A percentile compares a stretch with the other conserved stretches of the same genome.
These are phyloP conservation scores for Sebastes taczanowskii DNA, from an alignment of 2,797 vertebrate genomes.

Conservation along the genomic window DNA sequence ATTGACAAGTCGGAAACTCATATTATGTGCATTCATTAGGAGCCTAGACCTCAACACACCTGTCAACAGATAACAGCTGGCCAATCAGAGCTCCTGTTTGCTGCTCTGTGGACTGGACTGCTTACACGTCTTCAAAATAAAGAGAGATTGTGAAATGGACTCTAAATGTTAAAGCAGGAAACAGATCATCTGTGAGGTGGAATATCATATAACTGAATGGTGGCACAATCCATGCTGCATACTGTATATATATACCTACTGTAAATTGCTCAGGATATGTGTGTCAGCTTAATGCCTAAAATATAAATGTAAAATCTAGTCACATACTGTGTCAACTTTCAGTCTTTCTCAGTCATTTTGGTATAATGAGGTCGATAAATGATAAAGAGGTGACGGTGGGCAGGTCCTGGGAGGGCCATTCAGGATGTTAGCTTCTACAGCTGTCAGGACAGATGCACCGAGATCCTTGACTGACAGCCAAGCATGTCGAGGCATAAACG, in stretches of 20 bases:
- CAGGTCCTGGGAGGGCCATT: constrained; percentile 8
- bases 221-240: background rate
- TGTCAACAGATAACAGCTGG: background rate
- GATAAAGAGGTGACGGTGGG: constrained; percentile 5
- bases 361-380: background rate
- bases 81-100: background rate
- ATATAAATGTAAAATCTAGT: background rate
- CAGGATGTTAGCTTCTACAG: constrained; percentile 5
- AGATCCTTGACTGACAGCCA: constrained; percentile 55
- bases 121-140: background rate
- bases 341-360: background rate
- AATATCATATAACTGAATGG: background rate
- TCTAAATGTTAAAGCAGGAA: background rate
- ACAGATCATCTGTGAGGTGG: background rate
- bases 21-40: background rate
- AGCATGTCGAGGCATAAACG: constrained; percentile 40
- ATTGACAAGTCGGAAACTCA: background rate
- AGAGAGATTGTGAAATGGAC: background rate
- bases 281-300: background rate
- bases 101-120: background rate
- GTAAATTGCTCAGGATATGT: background rate
- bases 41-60: background rate
- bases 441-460: constrained; percentile 41
- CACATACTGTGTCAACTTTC: background rate
- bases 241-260: too few species aligned